phyloP scores from a whole-genome alignment of 2,888 invertebrate species.

The Glyphotaelius pellucidus region DNA sequence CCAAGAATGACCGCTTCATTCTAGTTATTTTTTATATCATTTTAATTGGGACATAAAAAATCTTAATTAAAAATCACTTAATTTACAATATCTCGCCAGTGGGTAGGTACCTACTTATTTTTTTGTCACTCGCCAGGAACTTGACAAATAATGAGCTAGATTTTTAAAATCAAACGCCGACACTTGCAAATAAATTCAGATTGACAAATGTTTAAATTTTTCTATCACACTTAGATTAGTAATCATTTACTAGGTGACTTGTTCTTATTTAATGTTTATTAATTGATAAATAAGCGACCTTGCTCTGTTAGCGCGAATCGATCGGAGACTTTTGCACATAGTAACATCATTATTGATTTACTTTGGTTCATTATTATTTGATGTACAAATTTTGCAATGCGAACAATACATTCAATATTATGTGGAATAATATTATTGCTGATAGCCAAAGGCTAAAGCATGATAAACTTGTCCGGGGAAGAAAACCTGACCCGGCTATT shows the following conservation, averaged over 20 bases:
- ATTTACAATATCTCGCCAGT: no score
- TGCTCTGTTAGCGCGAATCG: neutral
- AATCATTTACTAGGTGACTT: neutral
- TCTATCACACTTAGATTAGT: neutral
- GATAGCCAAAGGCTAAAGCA: constrained; percentile 54
- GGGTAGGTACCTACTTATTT: no score
- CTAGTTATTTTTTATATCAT: neutral
- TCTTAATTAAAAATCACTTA: no score
- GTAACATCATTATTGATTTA: neutral
- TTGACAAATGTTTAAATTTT: neutral
- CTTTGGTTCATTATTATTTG: neutral
- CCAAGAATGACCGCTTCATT: neutral
- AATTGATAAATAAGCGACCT: neutral
- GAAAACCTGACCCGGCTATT: neutral
- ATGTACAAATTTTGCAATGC: neutral
- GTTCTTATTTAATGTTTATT: neutral
- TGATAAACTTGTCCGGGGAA: constrained; percentile 47
- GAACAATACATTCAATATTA: neutral
- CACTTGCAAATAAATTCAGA: neutral
- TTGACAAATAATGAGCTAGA: neutral
- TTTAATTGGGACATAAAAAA: neutral
- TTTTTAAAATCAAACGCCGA: no score
- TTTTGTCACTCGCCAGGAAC: no score
- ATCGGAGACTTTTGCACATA: neutral
- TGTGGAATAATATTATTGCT: constrained; percentile 15